Evolutionary conservation across 2,113 vertebrate species (phyloP).

Genomic region (Anolis sagrei): DNA sequence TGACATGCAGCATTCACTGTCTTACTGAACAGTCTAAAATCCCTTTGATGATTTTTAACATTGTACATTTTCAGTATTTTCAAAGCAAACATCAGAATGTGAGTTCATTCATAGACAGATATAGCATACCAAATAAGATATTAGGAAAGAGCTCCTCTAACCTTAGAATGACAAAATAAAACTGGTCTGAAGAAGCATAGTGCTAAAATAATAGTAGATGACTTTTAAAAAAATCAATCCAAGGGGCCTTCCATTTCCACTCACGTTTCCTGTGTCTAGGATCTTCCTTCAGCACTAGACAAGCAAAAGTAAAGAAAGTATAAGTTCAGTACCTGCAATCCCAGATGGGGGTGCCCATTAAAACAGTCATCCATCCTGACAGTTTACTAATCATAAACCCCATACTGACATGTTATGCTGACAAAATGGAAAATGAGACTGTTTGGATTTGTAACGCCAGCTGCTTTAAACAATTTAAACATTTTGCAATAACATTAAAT

Average conservation of each 20-base stretch:
- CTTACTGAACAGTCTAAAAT: not conserved
- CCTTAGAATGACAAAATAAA: not conserved
- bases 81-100: not conserved
- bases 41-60: not conserved
- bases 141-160: not conserved
- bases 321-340: conserved; percentile 6
- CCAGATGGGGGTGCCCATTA: conserved; percentile 8
- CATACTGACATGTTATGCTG: conserved; percentile 12
- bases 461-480: conserved; percentile 12
- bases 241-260: not conserved
- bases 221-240: not conserved
- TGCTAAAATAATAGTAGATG: not conserved
- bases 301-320: not conserved
- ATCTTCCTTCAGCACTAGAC: not conserved
- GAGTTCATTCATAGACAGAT: not conserved
- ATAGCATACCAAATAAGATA: not conserved
- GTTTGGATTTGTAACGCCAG: conserved; percentile 24
- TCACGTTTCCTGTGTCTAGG: not conserved
- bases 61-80: not conserved
- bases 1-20: not conserved
- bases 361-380: conserved; percentile 15
- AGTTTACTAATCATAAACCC: conserved; percentile 20
- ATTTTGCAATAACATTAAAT: conserved; percentile 15
- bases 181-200: not conserved
- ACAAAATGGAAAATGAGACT: not conserved